Evolutionary conservation across 2,797 vertebrate species (phyloP), one percentile per base, ranked within the genome.

Genomic region (Phataginus tetradactyla): DNA sequence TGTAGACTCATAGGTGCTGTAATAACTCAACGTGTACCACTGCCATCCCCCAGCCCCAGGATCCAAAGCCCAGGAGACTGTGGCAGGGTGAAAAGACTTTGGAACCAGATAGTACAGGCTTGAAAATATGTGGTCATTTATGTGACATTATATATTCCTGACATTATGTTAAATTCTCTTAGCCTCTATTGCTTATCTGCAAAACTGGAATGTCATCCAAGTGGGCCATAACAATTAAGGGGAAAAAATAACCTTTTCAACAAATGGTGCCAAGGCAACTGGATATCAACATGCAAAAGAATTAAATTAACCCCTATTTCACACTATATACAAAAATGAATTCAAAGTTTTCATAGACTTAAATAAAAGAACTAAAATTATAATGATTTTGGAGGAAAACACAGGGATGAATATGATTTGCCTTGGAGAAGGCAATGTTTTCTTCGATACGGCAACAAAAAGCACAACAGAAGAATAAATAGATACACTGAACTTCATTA

Each of bases 201-300:
- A 81, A 95, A 89, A 77, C 20, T 71, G 29, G 18, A 94, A 57
- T 57, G 29, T 64, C 4, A 77, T 81, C 51, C 53, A 69, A 64
- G 5, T 14, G 27, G 77, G 4, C 8, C 42, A 86, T 42, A 29
- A 25, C 11, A 80, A 66, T 29, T 90, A n/a, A 68, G 42, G 12
- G 4, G 2, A 57, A 66, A 91, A 2, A 37, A 75, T n/a, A 49
- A 1, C 51, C 32, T 84, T 74, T 95, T 68, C 66, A 79, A 80
- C 7, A 75, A 49, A 45, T 45, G 7, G 9, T 59, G 37, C 29
- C 34, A 75, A 12, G 4, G 81, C 23, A 69, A 55, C 4, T 42
- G 2, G 27, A 80, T 57, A 55, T 87, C 18, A 12, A 64, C 29
- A 66, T 51, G 7, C 12, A 74, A 85, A 79, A 63, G 10, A 80